These are phyloP conservation scores for Stenoptilia bipunctidactyla DNA, from an alignment of 2,888 invertebrate genomes.

Conservation along the genomic window DNA sequence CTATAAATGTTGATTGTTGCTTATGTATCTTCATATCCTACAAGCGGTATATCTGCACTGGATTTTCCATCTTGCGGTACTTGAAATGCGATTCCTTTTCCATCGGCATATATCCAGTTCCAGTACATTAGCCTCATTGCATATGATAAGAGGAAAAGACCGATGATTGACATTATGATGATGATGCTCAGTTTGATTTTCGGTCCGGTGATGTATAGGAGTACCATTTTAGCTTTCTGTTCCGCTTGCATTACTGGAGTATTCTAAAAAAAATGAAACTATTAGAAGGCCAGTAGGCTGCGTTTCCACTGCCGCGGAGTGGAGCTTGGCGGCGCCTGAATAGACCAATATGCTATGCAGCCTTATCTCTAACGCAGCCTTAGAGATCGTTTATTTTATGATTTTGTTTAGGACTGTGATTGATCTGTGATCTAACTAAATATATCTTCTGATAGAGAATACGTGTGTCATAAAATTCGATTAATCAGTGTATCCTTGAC, in stretches of 20 bases:
- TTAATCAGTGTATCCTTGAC: no score
- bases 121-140: slow-evolving; percentile 17
- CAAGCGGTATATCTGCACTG: neutral
- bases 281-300: no score
- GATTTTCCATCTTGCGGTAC: slow-evolving; percentile 15
- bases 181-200: slow-evolving; percentile 21
- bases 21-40: neutral
- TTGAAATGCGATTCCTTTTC: slow-evolving; percentile 17
- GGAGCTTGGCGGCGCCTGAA: no score
- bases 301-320: no score
- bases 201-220: slow-evolving; percentile 29
- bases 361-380: no score
- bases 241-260: slow-evolving; percentile 31
- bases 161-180: slow-evolving; percentile 18
- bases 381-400: no score
- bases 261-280: slow-evolving; percentile 26
- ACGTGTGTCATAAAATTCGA: no score
- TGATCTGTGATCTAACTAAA: no score
- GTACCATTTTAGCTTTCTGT: slow-evolving; percentile 22
- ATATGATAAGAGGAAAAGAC: slow-evolving; percentile 20
- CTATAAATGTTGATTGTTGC: neutral
- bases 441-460: no score
- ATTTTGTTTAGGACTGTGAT: no score
- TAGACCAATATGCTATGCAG: no score
- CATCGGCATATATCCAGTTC: slow-evolving; percentile 16